Evolutionary conservation across 2,113 vertebrate genomes (phyloP).

Genomic region (Pseudorhombus dupliciocellatus): DNA sequence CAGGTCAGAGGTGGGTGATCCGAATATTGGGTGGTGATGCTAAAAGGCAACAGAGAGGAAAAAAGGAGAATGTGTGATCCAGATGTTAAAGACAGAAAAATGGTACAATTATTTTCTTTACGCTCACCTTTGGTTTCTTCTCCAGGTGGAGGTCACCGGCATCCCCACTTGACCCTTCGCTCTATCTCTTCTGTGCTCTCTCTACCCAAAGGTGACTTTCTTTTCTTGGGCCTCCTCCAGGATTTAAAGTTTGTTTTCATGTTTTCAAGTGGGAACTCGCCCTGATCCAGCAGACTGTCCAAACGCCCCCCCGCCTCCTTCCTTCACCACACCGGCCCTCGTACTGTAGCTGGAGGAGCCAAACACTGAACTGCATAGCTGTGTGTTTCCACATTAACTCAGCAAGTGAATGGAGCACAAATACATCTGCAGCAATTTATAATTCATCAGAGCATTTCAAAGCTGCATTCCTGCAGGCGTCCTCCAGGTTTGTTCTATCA

Average conservation of each 20-base stretch:
- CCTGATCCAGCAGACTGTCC: slow-evolving; percentile 8
- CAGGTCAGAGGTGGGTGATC: slow-evolving; percentile 7
- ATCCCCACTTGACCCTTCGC: slow-evolving; percentile 9
- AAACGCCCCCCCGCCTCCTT: neutral
- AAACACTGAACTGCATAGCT: slow-evolving; percentile 33
- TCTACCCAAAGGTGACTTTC: slow-evolving; percentile 45
- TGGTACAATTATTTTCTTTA: neutral
- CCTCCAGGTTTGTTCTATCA: slow-evolving; percentile 46
- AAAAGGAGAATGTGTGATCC: slow-evolving; percentile 29
- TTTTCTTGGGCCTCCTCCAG: slow-evolving; percentile 39
- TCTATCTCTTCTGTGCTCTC: neutral
- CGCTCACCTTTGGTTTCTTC: slow-evolving; percentile 39
- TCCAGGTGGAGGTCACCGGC: slow-evolving; percentile 22
- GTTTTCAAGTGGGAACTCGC: slow-evolving; percentile 54
- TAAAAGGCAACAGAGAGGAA: slow-evolving; percentile 6
- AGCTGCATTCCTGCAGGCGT: slow-evolving; percentile 42
- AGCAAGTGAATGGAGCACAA: slow-evolving; percentile 16
- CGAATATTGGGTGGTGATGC: slow-evolving; percentile 14
- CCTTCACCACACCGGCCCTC: neutral
- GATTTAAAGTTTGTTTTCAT: slow-evolving; percentile 53
- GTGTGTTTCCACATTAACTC: slow-evolving; percentile 55
- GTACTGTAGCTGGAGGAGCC: slow-evolving; percentile 2
- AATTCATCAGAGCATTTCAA: slow-evolving; percentile 41
- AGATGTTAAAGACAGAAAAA: slow-evolving; percentile 43
- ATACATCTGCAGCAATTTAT: slow-evolving; percentile 49